phyloP scores from a whole-genome alignment of 2,113 vertebrate genomes.

The Amazona vittata region DNA sequence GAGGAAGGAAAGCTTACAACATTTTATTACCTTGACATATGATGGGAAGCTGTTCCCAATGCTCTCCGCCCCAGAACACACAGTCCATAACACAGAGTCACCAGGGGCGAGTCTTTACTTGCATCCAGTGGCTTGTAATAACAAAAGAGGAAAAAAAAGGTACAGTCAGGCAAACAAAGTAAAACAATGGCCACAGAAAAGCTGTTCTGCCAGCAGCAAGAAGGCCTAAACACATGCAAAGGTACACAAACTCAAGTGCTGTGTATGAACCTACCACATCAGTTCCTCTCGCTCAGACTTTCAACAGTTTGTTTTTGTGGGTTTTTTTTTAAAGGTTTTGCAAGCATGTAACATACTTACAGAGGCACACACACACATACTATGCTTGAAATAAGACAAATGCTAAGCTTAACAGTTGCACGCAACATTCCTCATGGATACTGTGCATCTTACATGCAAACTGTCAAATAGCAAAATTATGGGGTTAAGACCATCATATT shows the following conservation, averaged over 20 bases:
- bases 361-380: background rate
- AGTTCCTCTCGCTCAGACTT: background rate
- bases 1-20: background rate
- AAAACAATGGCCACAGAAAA: background rate
- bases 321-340: background rate
- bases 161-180: background rate
- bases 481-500: background rate
- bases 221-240: background rate
- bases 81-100: constrained; percentile 93
- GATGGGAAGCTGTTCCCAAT: constrained; percentile 94
- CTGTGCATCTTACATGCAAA: background rate
- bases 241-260: background rate
- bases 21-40: constrained; percentile 93
- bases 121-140: constrained; percentile 85
- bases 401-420: background rate
- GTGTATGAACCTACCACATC: background rate
- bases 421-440: background rate
- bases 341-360: background rate
- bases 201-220: background rate
- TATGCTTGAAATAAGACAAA: background rate
- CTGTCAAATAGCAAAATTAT: background rate
- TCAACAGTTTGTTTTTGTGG: background rate
- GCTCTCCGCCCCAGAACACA: constrained; percentile 96
- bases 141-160: background rate
- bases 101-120: constrained; percentile 91